Evolutionary conservation across 2,797 vertebrate species (phyloP).

Genomic region (Crypturellus tataupa): DNA sequence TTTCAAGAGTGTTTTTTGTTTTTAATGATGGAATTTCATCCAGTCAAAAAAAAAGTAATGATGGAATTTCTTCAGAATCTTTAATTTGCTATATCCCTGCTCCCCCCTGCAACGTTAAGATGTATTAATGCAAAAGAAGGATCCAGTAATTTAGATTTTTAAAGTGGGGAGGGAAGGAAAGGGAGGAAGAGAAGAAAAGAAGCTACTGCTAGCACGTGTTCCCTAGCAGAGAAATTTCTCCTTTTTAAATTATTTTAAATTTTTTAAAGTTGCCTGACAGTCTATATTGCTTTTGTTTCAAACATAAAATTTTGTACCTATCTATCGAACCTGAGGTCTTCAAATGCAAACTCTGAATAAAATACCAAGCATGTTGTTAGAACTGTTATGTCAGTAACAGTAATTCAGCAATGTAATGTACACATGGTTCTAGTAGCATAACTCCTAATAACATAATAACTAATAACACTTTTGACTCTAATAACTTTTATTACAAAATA

Average conservation of each 20-base stretch:
- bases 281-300: neutral
- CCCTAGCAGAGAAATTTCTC: neutral
- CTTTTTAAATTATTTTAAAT: no score
- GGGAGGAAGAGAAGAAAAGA: neutral
- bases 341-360: neutral
- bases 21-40: neutral
- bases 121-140: neutral
- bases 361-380: neutral
- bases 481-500: neutral
- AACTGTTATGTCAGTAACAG: neutral
- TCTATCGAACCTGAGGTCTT: neutral
- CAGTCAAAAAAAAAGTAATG: no score
- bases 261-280: neutral
- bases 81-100: neutral
- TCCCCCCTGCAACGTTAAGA: neutral
- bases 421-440: neutral
- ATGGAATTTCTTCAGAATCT: neutral
- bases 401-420: neutral
- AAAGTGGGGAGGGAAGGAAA: neutral
- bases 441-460: neutral
- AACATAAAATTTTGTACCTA: neutral
- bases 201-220: neutral
- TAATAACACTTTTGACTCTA: neutral
- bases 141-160: neutral
- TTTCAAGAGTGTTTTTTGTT: neutral